Evolutionary conservation across 1,140 invertebrate species (phyloP).

Genomic region (Heliconius hewitsoni): DNA sequence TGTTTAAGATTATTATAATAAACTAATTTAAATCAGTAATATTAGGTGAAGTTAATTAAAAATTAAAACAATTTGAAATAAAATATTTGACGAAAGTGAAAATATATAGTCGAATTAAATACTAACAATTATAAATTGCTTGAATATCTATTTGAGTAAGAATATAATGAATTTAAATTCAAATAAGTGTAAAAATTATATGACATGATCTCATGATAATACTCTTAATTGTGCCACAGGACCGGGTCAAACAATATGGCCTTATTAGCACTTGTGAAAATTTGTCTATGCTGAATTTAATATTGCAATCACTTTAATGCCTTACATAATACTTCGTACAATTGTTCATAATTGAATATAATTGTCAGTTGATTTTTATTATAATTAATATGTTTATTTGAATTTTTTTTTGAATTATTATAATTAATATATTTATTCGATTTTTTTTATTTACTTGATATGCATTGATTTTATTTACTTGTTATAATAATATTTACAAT

Average conservation of each 20-base stretch:
- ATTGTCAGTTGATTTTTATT: neutral
- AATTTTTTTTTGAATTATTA: neutral
- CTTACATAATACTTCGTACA: neutral
- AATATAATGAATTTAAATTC: too few relatives aligned
- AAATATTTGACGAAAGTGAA: too few relatives aligned
- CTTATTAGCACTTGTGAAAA: conserved; percentile 42
- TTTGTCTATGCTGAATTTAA: conserved; percentile 8
- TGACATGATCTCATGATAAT: conserved; percentile 26
- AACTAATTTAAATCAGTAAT: too few relatives aligned
- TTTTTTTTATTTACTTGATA: too few relatives aligned
- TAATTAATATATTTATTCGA: neutral
- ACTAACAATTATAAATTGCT: too few relatives aligned
- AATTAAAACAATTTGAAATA: too few relatives aligned
- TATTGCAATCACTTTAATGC: neutral
- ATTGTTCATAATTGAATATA: neutral
- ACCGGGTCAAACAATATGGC: conserved; percentile 61
- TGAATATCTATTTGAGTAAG: too few relatives aligned
- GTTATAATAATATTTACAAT: too few relatives aligned
- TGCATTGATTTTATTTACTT: too few relatives aligned
- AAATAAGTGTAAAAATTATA: conserved; percentile 17
- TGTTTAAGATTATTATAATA: too few relatives aligned
- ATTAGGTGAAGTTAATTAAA: too few relatives aligned
- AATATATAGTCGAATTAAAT: too few relatives aligned
- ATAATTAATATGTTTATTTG: neutral
- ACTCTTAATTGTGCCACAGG: conserved; percentile 59